These are phyloP conservation scores for Andrena marginata DNA, from an alignment of 2,888 invertebrate species.

Conservation along the genomic window DNA sequence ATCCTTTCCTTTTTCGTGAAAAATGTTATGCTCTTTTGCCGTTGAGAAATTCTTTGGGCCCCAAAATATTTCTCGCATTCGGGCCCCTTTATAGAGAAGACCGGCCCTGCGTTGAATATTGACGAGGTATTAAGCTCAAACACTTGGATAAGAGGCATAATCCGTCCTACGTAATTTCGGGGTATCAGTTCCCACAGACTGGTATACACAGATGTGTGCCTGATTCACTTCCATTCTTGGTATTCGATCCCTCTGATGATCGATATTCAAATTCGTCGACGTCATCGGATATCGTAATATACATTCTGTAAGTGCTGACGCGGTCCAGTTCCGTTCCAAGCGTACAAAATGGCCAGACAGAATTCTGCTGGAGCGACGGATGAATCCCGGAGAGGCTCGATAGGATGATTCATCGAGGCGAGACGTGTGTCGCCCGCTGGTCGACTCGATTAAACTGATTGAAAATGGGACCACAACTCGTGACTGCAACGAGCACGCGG, in stretches of 20 bases:
- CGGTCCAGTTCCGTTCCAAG: neutral
- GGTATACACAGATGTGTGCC: neutral
- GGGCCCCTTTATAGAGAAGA: too few relatives aligned
- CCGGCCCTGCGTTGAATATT: too few relatives aligned
- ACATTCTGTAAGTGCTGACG: neutral
- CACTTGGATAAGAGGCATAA: neutral
- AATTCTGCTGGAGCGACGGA: neutral
- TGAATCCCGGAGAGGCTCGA: conserved; percentile 16
- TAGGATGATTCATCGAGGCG: conserved; percentile 64
- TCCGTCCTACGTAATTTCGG: neutral
- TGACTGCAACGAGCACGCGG: conserved; percentile 35
- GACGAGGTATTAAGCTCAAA: too few relatives aligned
- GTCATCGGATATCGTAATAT: neutral
- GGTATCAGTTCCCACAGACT: neutral
- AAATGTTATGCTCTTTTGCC: too few relatives aligned
- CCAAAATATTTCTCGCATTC: too few relatives aligned
- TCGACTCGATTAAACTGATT: conserved; percentile 66
- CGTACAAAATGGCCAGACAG: neutral
- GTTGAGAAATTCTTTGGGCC: too few relatives aligned
- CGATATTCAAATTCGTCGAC: neutral
- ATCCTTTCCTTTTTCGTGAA: too few relatives aligned
- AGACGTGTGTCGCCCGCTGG: conserved; percentile 60
- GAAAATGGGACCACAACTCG: conserved; percentile 63
- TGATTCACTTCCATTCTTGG: neutral
- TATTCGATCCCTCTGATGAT: neutral